A percentile compares a stretch with the other conserved stretches of the same genome.
Evolutionary conservation across 2,113 vertebrate species (phyloP).

Genomic region (Embiotoca jacksoni): DNA sequence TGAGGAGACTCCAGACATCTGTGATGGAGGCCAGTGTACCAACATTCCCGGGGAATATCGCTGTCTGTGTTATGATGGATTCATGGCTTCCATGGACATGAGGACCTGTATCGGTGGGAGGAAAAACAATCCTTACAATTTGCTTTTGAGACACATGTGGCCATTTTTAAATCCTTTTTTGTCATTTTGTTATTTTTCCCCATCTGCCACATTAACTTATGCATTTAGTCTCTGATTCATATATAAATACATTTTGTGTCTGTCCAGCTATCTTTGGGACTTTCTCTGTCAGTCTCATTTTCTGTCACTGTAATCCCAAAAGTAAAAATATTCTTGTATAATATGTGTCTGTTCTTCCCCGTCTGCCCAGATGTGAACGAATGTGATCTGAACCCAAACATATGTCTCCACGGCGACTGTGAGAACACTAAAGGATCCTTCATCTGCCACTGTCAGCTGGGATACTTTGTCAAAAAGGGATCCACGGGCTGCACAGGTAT

Average conservation of each 20-base stretch:
- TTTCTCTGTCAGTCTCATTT: constrained; percentile 36
- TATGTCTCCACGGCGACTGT: constrained; percentile 93
- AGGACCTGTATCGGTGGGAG: constrained; percentile 91
- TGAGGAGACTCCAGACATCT: constrained; percentile 91
- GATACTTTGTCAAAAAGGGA: constrained; percentile 92
- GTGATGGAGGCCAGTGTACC: constrained; percentile 92
- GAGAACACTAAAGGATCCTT: constrained; percentile 96
- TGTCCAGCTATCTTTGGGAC: not conserved
- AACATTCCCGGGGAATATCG: constrained; percentile 92
- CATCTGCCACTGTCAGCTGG: constrained; percentile 93
- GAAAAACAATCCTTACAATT: not conserved
- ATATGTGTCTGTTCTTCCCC: constrained; percentile 35
- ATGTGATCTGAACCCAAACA: constrained; percentile 93
- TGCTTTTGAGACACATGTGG: not conserved
- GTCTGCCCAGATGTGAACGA: constrained; percentile 90
- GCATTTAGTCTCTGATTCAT: constrained; percentile 9
- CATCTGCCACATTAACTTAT: not conserved
- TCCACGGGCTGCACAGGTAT: constrained; percentile 92
- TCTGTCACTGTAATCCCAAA: constrained; percentile 33
- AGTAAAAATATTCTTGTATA: constrained; percentile 13
- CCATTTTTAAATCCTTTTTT: not conserved
- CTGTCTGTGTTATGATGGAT: constrained; percentile 93
- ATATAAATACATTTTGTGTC: not conserved
- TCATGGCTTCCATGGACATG: constrained; percentile 92
- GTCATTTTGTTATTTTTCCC: not conserved